Evolutionary conservation across 2,113 vertebrate species (phyloP).

Genomic region (Terrapene triunguis): DNA sequence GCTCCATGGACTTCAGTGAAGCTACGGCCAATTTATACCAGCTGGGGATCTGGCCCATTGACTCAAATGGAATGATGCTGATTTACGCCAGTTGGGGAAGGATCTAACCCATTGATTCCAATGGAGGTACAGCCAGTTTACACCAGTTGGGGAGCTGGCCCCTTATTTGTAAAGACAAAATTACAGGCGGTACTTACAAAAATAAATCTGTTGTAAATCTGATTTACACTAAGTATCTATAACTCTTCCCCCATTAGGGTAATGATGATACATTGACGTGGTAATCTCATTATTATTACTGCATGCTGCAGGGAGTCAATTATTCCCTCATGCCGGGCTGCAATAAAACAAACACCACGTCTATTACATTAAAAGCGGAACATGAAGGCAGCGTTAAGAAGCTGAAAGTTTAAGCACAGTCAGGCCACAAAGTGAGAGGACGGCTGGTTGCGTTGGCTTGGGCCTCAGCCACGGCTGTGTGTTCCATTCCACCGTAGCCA

Average conservation of each 20-base stretch:
- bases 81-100: neutral
- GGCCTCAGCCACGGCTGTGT: neutral
- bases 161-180: accelerated
- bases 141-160: neutral
- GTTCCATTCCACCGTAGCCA: accelerated
- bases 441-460: accelerated
- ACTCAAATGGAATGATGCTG: neutral
- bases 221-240: neutral
- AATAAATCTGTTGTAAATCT: neutral
- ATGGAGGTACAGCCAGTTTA: neutral
- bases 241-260: neutral
- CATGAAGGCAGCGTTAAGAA: neutral
- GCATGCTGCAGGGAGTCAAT: neutral
- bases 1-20: neutral
- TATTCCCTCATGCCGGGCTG: neutral
- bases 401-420: neutral
- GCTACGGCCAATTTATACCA: neutral
- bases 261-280: neutral
- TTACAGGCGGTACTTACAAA: neutral
- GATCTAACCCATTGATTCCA: neutral
- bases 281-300: neutral
- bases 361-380: neutral
- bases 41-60: neutral
- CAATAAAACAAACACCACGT: neutral
- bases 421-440: neutral